Conservation (phyloP, 2,797 vertebrate species). For the Sebastes taczanowskii region DNA sequence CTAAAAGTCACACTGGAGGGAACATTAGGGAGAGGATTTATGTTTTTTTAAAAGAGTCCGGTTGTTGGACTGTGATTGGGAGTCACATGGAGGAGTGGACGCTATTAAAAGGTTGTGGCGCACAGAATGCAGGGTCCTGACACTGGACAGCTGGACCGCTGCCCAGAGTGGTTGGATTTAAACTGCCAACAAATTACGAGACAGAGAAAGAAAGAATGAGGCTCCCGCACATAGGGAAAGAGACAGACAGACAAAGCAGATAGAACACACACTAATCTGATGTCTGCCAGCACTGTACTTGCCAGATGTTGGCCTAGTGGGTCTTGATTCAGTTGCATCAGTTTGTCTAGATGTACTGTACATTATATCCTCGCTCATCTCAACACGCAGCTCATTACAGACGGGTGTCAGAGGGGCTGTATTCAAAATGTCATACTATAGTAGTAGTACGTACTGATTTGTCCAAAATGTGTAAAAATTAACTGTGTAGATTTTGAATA, state of each 20-base stretch:
- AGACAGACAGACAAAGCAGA: slow-evolving; percentile 40
- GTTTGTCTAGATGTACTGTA: slow-evolving; percentile 16
- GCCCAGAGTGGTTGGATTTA: slow-evolving; percentile 53
- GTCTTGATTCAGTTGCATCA: slow-evolving; percentile 40
- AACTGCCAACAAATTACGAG: slow-evolving; percentile 51
- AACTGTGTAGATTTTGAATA: too few species aligned
- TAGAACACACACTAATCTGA: slow-evolving; percentile 57
- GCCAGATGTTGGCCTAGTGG: slow-evolving; percentile 68
- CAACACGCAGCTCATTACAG: neutral
- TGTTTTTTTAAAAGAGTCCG: slow-evolving; percentile 21
- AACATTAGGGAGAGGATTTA: slow-evolving; percentile 41
- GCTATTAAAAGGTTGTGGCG: neutral
- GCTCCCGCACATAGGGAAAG: slow-evolving; percentile 1
- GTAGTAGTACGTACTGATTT: too few species aligned
- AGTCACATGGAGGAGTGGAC: slow-evolving; percentile 6
- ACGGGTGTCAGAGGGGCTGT: neutral
- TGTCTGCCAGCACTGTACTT: slow-evolving; percentile 37
- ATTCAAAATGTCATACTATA: neutral
- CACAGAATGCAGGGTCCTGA: slow-evolving; percentile 14
- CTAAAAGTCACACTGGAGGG: slow-evolving; percentile 34
- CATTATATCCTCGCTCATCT: slow-evolving; percentile 20
- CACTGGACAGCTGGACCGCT: slow-evolving; percentile 54
- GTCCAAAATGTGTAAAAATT: too few species aligned
- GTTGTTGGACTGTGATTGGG: slow-evolving; percentile 2
- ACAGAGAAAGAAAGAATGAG: slow-evolving; percentile 25